Conservation (phyloP, 2,113 vertebrate species). For the Paracanthobrama guichenoti region DNA sequence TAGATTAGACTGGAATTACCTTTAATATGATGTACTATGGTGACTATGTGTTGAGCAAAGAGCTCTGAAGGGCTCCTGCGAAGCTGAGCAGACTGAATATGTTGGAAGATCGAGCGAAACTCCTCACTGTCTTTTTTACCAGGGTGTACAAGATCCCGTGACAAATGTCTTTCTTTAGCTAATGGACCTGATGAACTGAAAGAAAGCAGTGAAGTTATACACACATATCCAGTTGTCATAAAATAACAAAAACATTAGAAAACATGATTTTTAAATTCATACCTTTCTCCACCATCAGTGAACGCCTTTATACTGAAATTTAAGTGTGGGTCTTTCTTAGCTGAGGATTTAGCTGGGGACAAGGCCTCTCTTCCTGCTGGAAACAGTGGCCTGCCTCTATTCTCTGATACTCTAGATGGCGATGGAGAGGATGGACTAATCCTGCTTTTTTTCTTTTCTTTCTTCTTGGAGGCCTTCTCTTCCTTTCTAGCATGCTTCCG, state of each 20-base stretch:
- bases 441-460: slow-evolving; percentile 82
- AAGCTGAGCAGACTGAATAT: slow-evolving; percentile 91
- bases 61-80: slow-evolving; percentile 91
- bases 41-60: slow-evolving; percentile 97
- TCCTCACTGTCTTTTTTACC: slow-evolving; percentile 88
- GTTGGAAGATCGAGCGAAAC: slow-evolving; percentile 96
- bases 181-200: slow-evolving; percentile 82
- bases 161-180: slow-evolving; percentile 85
- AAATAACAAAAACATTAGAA: neutral
- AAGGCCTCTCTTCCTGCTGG: slow-evolving; percentile 77
- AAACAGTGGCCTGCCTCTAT: slow-evolving; percentile 79
- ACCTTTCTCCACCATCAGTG: slow-evolving; percentile 71
- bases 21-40: slow-evolving; percentile 97
- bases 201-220: neutral
- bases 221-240: neutral
- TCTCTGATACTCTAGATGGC: slow-evolving; percentile 74
- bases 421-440: slow-evolving; percentile 76
- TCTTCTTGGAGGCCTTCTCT: slow-evolving; percentile 90
- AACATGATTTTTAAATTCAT: neutral
- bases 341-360: slow-evolving; percentile 72
- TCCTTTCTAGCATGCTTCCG: slow-evolving; percentile 91
- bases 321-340: slow-evolving; percentile 87
- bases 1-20: slow-evolving; percentile 69
- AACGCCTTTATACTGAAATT: slow-evolving; percentile 86
- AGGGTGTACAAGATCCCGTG: slow-evolving; percentile 85